Percentiles rank a stretch among this genome's conserved stretches.
Conservation (phyloP, 2,797 vertebrate species). For the Urosaurus nigricauda region DNA sequence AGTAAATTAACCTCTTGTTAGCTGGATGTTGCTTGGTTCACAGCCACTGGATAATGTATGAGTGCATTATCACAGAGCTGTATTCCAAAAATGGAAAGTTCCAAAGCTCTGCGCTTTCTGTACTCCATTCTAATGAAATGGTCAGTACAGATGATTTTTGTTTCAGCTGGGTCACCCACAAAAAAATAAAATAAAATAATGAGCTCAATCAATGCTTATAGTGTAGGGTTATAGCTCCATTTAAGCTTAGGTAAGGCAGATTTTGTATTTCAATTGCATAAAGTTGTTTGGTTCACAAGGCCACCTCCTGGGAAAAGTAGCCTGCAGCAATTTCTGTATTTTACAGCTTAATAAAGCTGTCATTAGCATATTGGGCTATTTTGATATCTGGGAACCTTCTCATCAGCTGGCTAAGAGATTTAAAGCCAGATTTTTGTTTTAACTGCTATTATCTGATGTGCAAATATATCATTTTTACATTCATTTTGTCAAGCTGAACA, state of each 20-base stretch:
- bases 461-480: conserved; percentile 63
- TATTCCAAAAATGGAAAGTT: too few species aligned
- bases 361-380: conserved; percentile 55
- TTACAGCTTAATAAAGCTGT: conserved; percentile 55
- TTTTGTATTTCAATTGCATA: conserved; percentile 45
- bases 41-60: too few species aligned
- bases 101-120: background rate
- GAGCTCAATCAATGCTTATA: conserved; percentile 35
- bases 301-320: conserved; percentile 42
- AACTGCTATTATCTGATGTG: conserved; percentile 65
- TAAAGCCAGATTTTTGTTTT: conserved; percentile 69
- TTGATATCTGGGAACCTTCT: conserved; percentile 61
- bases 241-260: conserved; percentile 32
- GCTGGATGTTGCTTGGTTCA: too few species aligned
- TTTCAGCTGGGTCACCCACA: background rate
- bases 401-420: conserved; percentile 60
- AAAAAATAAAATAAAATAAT: conserved; percentile 36
- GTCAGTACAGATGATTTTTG: background rate
- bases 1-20: too few species aligned
- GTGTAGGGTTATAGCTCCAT: conserved; percentile 25
- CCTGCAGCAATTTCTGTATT: conserved; percentile 44
- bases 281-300: conserved; percentile 46
- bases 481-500: conserved; percentile 65
- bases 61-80: too few species aligned
- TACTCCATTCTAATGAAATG: too few species aligned